Percentiles rank a stretch among this genome's conserved stretches.
phyloP scores from a whole-genome alignment of 2,797 vertebrate genomes.

The Siniperca undulata region DNA sequence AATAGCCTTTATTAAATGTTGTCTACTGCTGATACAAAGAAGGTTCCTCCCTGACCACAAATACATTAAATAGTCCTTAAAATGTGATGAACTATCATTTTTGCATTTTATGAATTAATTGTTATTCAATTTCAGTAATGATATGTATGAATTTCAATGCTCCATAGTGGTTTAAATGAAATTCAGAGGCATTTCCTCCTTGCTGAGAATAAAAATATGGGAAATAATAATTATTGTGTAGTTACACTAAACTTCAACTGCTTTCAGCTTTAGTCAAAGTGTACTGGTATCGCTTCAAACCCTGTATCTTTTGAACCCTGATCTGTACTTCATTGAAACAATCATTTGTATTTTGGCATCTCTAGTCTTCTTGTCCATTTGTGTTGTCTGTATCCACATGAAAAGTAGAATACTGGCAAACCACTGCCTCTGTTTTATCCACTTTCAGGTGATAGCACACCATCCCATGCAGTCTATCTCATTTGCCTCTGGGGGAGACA shows the following conservation, averaged over 20 bases:
- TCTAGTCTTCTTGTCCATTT: neutral
- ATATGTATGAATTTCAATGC: neutral
- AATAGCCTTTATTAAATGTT: neutral
- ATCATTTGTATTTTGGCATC: neutral
- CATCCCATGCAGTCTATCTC: constrained; percentile 99
- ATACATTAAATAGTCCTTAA: neutral
- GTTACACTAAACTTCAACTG: neutral
- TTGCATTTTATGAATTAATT: too few relatives aligned
- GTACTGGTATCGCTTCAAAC: neutral
- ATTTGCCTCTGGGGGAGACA: constrained; percentile 96
- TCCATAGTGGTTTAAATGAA: neutral
- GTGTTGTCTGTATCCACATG: neutral
- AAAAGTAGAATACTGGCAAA: constrained; percentile 11
- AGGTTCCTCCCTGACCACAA: neutral
- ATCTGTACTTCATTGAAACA: neutral
- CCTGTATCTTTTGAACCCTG: neutral
- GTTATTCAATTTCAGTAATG: neutral
- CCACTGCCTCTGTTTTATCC: neutral
- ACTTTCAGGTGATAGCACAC: constrained; percentile 92
- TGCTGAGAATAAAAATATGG: neutral
- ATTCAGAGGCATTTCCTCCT: neutral
- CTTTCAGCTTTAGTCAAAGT: neutral
- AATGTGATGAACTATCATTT: neutral
- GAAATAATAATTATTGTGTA: neutral
- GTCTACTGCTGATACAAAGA: neutral